Evolutionary conservation across 2,888 invertebrate species (phyloP).

Genomic region (Mythimna ferrago): DNA sequence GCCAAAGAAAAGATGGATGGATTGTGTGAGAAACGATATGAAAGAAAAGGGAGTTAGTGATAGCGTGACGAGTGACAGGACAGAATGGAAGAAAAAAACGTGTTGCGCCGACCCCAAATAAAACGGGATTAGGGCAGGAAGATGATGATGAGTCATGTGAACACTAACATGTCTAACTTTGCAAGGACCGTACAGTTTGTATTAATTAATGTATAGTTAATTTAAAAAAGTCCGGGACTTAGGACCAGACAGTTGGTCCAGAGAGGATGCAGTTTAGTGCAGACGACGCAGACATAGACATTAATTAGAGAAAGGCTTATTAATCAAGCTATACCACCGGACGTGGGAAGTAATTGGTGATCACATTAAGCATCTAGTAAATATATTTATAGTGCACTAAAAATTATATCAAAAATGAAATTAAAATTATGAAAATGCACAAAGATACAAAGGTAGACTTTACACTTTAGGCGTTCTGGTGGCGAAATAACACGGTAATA

Average conservation of each 20-base stretch:
- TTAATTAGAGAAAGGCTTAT: constrained; percentile 52
- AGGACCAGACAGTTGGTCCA: constrained; percentile 37
- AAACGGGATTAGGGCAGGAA: too few species aligned
- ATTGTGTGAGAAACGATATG: too few species aligned
- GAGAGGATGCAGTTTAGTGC: constrained; percentile 29
- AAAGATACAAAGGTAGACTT: background rate
- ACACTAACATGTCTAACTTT: background rate
- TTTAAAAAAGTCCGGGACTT: constrained; percentile 23
- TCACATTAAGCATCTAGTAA: constrained; percentile 9
- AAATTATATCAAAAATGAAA: background rate
- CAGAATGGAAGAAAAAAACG: too few species aligned
- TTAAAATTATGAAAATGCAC: background rate
- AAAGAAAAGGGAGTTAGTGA: too few species aligned
- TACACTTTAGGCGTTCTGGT: background rate
- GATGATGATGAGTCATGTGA: background rate
- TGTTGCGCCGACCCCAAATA: too few species aligned
- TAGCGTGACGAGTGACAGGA: too few species aligned
- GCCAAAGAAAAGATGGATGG: too few species aligned
- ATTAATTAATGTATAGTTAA: too few species aligned
- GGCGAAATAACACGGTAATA: background rate
- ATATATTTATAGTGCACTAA: constrained; percentile 8
- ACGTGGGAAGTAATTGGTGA: constrained; percentile 22
- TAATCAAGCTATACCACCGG: constrained; percentile 38
- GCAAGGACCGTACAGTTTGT: background rate
- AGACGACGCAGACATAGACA: constrained; percentile 30